Percentiles rank a stretch among this genome's conserved stretches.
These are phyloP conservation scores for Reticulitermes speratus DNA, from an alignment of 1,140 invertebrate species.

Conservation along the genomic window DNA sequence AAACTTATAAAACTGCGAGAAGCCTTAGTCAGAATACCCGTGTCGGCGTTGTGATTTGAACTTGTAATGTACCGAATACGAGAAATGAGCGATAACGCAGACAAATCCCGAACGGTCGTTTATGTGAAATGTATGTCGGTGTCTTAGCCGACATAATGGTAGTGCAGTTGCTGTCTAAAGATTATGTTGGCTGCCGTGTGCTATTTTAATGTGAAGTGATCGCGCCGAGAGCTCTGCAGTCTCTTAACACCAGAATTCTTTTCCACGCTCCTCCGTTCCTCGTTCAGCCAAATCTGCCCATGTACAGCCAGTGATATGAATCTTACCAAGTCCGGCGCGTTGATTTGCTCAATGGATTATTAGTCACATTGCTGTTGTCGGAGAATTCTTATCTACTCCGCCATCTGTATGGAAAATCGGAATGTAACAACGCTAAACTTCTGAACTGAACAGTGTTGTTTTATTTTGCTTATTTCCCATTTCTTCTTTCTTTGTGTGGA, in stretches of 20 bases:
- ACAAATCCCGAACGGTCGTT: no score
- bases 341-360: slow-evolving; percentile 16
- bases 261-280: neutral
- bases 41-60: no score
- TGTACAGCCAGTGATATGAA: neutral
- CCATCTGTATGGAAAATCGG: neutral
- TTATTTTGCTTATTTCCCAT: neutral
- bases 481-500: neutral
- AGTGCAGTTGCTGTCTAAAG: no score
- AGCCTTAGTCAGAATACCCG: no score
- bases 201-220: neutral
- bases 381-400: neutral
- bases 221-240: neutral
- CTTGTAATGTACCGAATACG: no score
- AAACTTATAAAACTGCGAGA: no score
- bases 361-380: neutral
- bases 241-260: neutral
- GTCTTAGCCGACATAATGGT: no score
- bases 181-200: neutral
- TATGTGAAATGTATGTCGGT: no score
- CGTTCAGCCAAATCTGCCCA: neutral
- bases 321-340: neutral
- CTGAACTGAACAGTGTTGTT: neutral
- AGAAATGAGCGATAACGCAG: no score
- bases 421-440: neutral